These are phyloP conservation scores for Semnornis frantzii DNA, from an alignment of 2,113 vertebrate genomes.

Conservation along the genomic window DNA sequence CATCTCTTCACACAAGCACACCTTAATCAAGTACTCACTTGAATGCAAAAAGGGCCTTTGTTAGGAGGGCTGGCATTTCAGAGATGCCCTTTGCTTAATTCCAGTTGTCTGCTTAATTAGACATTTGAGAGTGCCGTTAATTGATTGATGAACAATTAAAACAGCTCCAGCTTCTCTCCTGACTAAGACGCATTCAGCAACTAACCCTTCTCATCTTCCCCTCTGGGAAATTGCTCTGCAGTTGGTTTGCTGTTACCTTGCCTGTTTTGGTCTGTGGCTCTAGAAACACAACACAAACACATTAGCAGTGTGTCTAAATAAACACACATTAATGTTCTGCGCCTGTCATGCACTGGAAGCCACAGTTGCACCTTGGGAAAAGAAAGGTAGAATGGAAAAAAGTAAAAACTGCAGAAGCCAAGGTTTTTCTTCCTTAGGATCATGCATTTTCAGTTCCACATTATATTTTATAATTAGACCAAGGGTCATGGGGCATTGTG, in stretches of 20 bases:
- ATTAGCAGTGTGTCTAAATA: slow-evolving; percentile 42
- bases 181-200: slow-evolving; percentile 58
- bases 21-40: slow-evolving; percentile 71
- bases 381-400: not conserved
- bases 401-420: not conserved
- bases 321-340: not conserved
- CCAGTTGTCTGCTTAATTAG: slow-evolving; percentile 73
- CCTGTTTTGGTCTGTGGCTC: slow-evolving; percentile 62
- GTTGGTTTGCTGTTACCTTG: slow-evolving; percentile 42
- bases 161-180: slow-evolving; percentile 50
- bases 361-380: not conserved
- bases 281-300: slow-evolving; percentile 57
- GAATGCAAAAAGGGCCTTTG: slow-evolving; percentile 41
- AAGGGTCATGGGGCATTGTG: slow-evolving; percentile 8
- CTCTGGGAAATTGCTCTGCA: slow-evolving; percentile 36
- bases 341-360: not conserved
- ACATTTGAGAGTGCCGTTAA: slow-evolving; percentile 62
- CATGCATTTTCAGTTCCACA: not conserved
- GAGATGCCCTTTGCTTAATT: slow-evolving; percentile 73
- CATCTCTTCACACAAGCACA: slow-evolving; percentile 14
- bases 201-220: slow-evolving; percentile 39
- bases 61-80: slow-evolving; percentile 54
- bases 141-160: slow-evolving; percentile 77
- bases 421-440: not conserved
- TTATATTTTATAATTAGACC: slow-evolving; percentile 35